These are phyloP conservation scores for Ptyas mucosa DNA, from an alignment of 2,113 vertebrate species.

Conservation along the genomic window DNA sequence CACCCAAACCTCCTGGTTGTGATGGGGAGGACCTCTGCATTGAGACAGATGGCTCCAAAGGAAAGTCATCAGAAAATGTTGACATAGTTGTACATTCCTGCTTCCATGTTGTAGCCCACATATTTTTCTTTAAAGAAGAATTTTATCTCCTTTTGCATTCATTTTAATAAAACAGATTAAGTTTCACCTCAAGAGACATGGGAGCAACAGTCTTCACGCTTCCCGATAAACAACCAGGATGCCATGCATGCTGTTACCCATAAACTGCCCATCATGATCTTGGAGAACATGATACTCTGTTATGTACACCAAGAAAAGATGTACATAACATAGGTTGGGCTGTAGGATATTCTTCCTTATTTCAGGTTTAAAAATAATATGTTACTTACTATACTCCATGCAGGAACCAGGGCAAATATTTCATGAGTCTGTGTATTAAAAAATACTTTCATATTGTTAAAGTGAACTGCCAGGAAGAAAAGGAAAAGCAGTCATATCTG, in stretches of 20 bases:
- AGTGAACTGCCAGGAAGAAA: neutral
- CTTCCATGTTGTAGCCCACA: neutral
- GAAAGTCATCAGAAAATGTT: conserved; percentile 42
- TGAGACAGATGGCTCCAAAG: conserved; percentile 34
- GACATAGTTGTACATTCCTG: neutral
- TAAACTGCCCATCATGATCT: conserved; percentile 30
- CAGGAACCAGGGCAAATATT: neutral
- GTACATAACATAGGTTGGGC: neutral
- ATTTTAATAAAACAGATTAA: conserved; percentile 28
- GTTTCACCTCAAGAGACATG: conserved; percentile 39
- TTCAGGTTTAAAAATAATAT: conserved; percentile 38
- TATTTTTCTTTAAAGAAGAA: neutral
- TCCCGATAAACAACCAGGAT: conserved; percentile 29
- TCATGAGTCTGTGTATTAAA: neutral
- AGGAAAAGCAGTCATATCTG: neutral
- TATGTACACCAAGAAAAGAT: conserved; percentile 43
- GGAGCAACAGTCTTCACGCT: conserved; percentile 8
- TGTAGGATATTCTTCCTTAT: conserved; percentile 32
- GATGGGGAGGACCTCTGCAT: conserved; percentile 11
- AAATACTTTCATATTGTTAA: neutral
- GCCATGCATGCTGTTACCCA: conserved; percentile 1
- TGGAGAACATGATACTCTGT: conserved; percentile 8
- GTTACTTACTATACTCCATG: neutral
- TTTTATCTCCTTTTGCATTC: conserved; percentile 47
- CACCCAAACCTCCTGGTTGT: accelerated